A percentile compares a stretch with the other conserved stretches of the same genome.
Evolutionary conservation across 2,797 vertebrate species (phyloP).

Genomic region (Sylvia borin): DNA sequence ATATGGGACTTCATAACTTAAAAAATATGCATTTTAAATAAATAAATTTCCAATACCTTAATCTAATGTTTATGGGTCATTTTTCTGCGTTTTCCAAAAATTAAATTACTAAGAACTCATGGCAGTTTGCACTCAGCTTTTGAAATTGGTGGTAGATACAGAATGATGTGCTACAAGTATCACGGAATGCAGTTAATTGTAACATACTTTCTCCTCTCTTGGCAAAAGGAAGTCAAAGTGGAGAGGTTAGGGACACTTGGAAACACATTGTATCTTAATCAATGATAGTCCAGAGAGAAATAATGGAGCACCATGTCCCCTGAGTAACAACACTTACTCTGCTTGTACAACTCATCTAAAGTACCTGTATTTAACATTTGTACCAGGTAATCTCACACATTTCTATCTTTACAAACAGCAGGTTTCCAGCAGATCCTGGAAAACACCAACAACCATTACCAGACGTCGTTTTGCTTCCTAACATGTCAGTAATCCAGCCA

Average conservation of each 20-base stretch:
- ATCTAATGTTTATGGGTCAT: background rate
- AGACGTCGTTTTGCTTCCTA: background rate
- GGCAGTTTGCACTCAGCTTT: background rate
- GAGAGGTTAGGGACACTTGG: background rate
- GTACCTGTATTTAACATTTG: background rate
- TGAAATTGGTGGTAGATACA: background rate
- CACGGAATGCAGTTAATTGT: background rate
- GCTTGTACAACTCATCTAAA: background rate
- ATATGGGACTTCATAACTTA: background rate
- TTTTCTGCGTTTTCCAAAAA: background rate
- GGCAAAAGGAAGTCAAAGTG: background rate
- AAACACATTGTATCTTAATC: background rate
- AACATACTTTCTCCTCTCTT: background rate
- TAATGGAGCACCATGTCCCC: background rate
- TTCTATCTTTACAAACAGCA: background rate
- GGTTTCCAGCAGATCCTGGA: background rate
- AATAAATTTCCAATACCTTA: background rate
- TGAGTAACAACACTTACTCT: background rate
- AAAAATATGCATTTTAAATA: background rate
- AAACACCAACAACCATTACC: background rate
- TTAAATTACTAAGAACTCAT: fast-evolving
- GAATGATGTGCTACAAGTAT: background rate
- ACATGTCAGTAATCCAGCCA: background rate
- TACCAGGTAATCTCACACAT: background rate
- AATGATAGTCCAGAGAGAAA: background rate